Evolutionary conservation across 2,797 vertebrate genomes (phyloP).

Genomic region (Xenopus petersii): DNA sequence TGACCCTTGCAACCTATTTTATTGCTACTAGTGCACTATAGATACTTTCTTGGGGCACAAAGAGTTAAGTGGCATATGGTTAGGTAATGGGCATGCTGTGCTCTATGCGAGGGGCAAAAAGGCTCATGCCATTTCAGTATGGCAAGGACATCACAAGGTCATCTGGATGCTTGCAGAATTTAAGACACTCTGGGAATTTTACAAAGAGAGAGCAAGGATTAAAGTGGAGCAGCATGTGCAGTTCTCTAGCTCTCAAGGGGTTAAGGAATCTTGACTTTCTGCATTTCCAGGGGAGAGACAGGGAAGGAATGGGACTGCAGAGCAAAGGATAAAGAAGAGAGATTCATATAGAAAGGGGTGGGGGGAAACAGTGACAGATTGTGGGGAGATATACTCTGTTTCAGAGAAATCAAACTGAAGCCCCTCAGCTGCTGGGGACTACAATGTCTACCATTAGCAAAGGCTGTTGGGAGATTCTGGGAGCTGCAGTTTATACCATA

Average conservation of each 20-base stretch:
- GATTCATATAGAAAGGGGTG: background rate
- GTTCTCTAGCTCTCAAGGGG: constrained; percentile 1
- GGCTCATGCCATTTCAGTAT: constrained; percentile 25
- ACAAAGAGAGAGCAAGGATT: background rate
- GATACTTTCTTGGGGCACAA: background rate
- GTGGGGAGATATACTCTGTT: background rate
- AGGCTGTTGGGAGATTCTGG: too few species aligned
- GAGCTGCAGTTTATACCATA: too few species aligned
- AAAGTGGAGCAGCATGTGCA: background rate
- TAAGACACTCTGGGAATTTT: constrained; percentile 12
- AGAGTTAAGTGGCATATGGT: background rate
- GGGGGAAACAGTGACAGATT: background rate
- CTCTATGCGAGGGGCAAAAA: constrained; percentile 31
- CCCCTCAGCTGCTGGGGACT: too few species aligned
- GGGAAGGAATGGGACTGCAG: too few species aligned
- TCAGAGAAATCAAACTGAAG: background rate
- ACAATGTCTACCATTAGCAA: too few species aligned
- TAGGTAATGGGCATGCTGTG: background rate
- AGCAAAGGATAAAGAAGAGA: background rate
- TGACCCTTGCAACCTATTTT: too few species aligned
- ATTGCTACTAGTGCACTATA: background rate
- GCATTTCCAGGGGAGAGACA: background rate
- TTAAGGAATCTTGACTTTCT: constrained; percentile 14
- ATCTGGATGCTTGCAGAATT: constrained; percentile 8
- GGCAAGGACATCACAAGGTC: constrained; percentile 46